phyloP scores from a whole-genome alignment of 1,140 invertebrate genomes.

The honey bee (Apis mellifera) region DNA sequence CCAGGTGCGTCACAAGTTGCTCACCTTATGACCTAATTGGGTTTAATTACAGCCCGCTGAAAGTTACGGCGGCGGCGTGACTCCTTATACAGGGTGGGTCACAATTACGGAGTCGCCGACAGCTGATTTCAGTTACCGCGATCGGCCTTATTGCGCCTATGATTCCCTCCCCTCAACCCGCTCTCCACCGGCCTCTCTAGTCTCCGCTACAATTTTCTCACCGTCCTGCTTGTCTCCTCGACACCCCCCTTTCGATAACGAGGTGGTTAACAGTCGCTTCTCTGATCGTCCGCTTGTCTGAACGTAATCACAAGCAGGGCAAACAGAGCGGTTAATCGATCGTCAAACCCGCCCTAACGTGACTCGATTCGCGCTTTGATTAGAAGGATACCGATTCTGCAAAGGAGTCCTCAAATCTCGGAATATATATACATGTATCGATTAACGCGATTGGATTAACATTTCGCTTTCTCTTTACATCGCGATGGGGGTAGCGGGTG shows the following conservation, averaged over 20 bases:
- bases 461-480: too few relatives aligned
- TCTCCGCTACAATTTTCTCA: background rate
- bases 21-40: slow-evolving; percentile 68
- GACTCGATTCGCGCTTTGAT: slow-evolving; percentile 35
- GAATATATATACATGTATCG: background rate
- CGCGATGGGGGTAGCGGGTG: too few relatives aligned
- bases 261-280: background rate
- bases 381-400: background rate
- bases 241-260: background rate
- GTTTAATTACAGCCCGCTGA: slow-evolving; percentile 62
- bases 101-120: slow-evolving; percentile 46
- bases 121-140: slow-evolving; percentile 47
- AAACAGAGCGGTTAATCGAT: slow-evolving; percentile 41
- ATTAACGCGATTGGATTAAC: too few relatives aligned
- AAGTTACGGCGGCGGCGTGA: slow-evolving; percentile 53
- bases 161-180: background rate
- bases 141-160: slow-evolving; percentile 36
- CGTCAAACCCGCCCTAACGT: background rate
- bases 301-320: slow-evolving; percentile 8
- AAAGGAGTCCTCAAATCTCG: too few relatives aligned
- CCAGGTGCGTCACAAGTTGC: slow-evolving; percentile 64
- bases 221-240: background rate
- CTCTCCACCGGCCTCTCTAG: too few relatives aligned
- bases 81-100: slow-evolving; percentile 37
- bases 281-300: background rate